Evolutionary conservation across 2,113 vertebrate genomes (phyloP).

Genomic region (Rhodinocichla rosea): DNA sequence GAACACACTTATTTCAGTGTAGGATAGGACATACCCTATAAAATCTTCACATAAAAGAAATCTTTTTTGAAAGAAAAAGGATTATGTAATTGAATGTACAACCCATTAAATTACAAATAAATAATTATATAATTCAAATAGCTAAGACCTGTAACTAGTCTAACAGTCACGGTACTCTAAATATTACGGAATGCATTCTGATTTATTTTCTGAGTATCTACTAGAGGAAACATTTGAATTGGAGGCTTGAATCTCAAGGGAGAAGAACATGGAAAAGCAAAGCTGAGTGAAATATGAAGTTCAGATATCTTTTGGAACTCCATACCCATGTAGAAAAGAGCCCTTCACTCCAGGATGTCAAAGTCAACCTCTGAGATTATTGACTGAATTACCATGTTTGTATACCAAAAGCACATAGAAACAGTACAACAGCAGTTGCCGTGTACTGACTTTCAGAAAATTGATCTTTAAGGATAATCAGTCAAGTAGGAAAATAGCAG

Average conservation of each 20-base stretch:
- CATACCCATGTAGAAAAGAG: background rate
- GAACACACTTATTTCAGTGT: background rate
- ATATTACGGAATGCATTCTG: background rate
- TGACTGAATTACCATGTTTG: background rate
- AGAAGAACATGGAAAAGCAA: background rate
- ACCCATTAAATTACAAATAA: background rate
- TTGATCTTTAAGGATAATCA: background rate
- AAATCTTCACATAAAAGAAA: background rate
- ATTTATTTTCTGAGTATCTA: background rate
- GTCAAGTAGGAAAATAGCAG: background rate
- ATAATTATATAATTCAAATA: background rate
- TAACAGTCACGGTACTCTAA: too few species aligned
- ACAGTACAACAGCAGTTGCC: background rate
- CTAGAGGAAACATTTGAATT: background rate
- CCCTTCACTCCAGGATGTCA: background rate
- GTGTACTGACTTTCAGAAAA: background rate
- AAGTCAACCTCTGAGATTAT: background rate
- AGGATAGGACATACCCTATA: background rate
- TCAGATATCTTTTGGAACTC: background rate
- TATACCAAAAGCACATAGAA: background rate
- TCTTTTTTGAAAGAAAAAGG: background rate
- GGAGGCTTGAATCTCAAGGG: background rate
- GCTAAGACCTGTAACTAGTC: background rate
- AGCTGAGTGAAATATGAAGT: background rate
- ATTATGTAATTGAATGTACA: background rate